Conservation (phyloP, 2,888 invertebrate species). For the Macropis europaea region DNA sequence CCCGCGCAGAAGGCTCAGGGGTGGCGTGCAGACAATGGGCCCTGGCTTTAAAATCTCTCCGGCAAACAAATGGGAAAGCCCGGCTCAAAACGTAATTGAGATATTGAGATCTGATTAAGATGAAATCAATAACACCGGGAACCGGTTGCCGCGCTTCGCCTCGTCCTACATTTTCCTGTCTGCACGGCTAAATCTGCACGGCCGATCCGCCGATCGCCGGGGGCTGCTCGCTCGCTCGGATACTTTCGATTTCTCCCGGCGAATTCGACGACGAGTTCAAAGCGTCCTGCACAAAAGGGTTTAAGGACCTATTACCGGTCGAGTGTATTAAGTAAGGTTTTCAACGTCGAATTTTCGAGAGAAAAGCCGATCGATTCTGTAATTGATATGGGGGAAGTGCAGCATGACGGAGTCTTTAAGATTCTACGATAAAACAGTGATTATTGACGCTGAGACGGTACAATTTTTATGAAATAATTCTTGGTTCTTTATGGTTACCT, state of each 20-base stretch:
- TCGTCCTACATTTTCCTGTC: slow-evolving; percentile 59
- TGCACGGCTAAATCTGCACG: slow-evolving; percentile 41
- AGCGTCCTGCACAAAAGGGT: slow-evolving; percentile 41
- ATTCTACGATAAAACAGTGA: too few species aligned
- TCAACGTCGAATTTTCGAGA: slow-evolving; percentile 12
- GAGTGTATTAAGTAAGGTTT: slow-evolving; percentile 34
- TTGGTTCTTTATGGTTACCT: too few species aligned
- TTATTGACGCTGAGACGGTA: too few species aligned
- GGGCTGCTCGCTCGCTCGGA: slow-evolving; percentile 3
- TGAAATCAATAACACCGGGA: slow-evolving; percentile 77
- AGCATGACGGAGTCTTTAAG: too few species aligned
- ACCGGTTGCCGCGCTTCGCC: slow-evolving; percentile 51
- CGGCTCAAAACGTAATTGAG: slow-evolving; percentile 78
- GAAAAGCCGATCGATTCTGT: background rate
- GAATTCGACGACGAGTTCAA: slow-evolving; percentile 47
- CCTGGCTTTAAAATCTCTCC: slow-evolving; percentile 79
- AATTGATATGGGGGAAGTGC: background rate
- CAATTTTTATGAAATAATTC: too few species aligned
- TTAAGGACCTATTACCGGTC: slow-evolving; percentile 10
- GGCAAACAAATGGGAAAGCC: slow-evolving; percentile 77
- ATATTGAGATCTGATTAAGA: slow-evolving; percentile 80
- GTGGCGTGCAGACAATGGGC: slow-evolving; percentile 76
- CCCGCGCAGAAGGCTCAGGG: slow-evolving; percentile 75
- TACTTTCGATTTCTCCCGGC: slow-evolving; percentile 51
- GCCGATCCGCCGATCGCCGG: slow-evolving; percentile 35